phyloP scores from a whole-genome alignment of 2,113 vertebrate species.

The Oostethus manadensis region DNA sequence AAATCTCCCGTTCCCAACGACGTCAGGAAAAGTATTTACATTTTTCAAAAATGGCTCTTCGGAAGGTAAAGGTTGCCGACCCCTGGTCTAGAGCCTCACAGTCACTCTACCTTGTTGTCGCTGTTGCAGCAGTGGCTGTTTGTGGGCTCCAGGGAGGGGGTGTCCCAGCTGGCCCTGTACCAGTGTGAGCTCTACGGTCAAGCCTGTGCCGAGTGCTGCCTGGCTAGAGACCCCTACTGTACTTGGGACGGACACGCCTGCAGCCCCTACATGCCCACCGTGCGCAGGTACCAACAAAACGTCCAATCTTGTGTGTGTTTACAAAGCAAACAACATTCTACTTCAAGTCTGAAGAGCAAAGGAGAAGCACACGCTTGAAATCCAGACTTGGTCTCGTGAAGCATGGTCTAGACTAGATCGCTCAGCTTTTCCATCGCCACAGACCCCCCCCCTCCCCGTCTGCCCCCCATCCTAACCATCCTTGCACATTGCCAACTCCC shows the following conservation, averaged over 20 bases:
- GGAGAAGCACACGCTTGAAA: constrained; percentile 17
- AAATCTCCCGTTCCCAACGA: too few relatives aligned
- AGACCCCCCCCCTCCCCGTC: background rate
- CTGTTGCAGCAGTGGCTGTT: constrained; percentile 72
- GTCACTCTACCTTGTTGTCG: constrained; percentile 3
- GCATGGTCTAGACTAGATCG: constrained; percentile 12
- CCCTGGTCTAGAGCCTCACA: too few relatives aligned
- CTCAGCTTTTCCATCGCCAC: background rate
- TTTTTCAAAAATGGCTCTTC: too few relatives aligned
- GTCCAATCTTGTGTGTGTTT: background rate
- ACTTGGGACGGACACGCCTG: constrained; percentile 79
- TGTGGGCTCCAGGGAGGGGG: constrained; percentile 73
- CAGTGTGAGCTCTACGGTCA: constrained; percentile 79
- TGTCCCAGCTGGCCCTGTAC: constrained; percentile 74
- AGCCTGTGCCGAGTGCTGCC: constrained; percentile 77
- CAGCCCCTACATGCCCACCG: constrained; percentile 73
- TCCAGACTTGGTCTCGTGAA: constrained; percentile 14
- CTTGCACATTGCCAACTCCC: background rate
- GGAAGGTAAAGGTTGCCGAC: too few relatives aligned
- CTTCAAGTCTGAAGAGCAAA: background rate
- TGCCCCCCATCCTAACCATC: background rate
- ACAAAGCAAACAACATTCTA: background rate
- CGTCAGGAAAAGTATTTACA: too few relatives aligned
- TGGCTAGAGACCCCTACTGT: constrained; percentile 78
- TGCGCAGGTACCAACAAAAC: constrained; percentile 56